Evolutionary conservation across 37 sponge, comb jelly and placozoan species (phyloP).

Genomic region (Diacarnus erythraeanus): DNA sequence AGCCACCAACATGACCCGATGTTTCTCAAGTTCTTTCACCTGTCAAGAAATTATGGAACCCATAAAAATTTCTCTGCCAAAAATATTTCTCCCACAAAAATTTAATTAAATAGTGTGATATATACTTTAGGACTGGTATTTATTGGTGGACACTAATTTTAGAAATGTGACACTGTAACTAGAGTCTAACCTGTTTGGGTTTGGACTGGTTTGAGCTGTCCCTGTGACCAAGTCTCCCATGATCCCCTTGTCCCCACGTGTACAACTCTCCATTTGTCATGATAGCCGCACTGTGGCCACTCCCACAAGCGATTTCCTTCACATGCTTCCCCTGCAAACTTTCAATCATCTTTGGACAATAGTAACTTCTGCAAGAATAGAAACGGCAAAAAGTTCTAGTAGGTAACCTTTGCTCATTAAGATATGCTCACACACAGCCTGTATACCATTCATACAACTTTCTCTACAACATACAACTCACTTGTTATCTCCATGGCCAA

Average conservation of each 20-base stretch:
- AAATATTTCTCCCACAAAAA: not conserved
- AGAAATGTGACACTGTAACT: too few species aligned
- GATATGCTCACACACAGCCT: not conserved
- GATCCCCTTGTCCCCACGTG: conserved; percentile 91
- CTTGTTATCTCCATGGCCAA: conserved; percentile 92
- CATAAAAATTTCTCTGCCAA: not conserved
- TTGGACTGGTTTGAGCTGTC: conserved; percentile 65
- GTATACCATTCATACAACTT: not conserved
- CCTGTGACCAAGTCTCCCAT: conserved; percentile 91
- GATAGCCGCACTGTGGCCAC: conserved; percentile 88
- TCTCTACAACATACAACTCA: conserved; percentile 1
- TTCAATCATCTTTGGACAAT: conserved; percentile 84
- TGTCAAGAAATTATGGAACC: conserved; percentile 1
- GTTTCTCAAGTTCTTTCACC: conserved; percentile 76
- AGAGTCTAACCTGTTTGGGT: conserved; percentile 86
- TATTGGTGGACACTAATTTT: not conserved
- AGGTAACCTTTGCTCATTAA: not conserved
- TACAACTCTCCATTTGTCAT: conserved; percentile 91
- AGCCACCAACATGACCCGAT: conserved; percentile 68
- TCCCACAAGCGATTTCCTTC: conserved; percentile 86
- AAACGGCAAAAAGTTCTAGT: not conserved
- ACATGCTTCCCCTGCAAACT: conserved; percentile 86
- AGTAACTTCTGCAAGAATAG: conserved; percentile 45
- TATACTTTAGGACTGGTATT: not conserved
- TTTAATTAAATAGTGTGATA: not conserved